Base-by-base conservation (phyloP, 2,888 invertebrate genomes). In the Frankliniella intonsa region DNA sequence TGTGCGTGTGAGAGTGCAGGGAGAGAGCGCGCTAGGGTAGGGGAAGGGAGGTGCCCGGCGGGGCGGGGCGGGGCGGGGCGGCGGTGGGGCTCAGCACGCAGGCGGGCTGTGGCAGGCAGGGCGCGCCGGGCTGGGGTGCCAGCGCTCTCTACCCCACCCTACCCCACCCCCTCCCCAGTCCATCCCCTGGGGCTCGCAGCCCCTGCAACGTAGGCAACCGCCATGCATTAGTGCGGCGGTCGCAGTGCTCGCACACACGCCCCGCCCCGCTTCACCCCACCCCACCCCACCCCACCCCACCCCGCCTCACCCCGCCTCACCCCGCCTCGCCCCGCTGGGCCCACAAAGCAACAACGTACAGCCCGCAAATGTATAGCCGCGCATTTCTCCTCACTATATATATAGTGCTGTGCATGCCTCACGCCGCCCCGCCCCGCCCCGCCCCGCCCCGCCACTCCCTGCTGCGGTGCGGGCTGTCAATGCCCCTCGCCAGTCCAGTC, bases 1-100 rank as follows among this genome's bases (percentile, higher is more conserved):
- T 38, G 38, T 38, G 38, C 38, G 38, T 83, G 84, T 83, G 84
- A 84, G 83, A 84, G 83, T 83, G 84, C 83, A 84, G 84, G 84
- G 82, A 83, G 84, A 84, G 83, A 83, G 84, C 84, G 84, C 84
- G 84, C 84, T 84, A 81, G 84, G 55, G 55, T 11, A 55, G 55
- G 55, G 55, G 14, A 17, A 55, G 55, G 55, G 14, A 55, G 55
- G 55, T 17, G 55, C 17, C 14, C 55, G 55, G 55, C 11, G 55
- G 17, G 38, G 38, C 5, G 38, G 38, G 2, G 38, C 3, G 2
- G 38, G 38, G 38, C 3, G 38, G 5, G 38, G 38, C 3, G 38
- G 38, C 3, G 38, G 38, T 2, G 38, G 38, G 38, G 38, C 38
- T 38, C 38, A 38, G 38, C 38, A 38, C 38, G 38, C 38, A 38